These are phyloP conservation scores for Pipistrellus pygmaeus DNA, from an alignment of 2,797 vertebrate species.

Conservation along the genomic window DNA sequence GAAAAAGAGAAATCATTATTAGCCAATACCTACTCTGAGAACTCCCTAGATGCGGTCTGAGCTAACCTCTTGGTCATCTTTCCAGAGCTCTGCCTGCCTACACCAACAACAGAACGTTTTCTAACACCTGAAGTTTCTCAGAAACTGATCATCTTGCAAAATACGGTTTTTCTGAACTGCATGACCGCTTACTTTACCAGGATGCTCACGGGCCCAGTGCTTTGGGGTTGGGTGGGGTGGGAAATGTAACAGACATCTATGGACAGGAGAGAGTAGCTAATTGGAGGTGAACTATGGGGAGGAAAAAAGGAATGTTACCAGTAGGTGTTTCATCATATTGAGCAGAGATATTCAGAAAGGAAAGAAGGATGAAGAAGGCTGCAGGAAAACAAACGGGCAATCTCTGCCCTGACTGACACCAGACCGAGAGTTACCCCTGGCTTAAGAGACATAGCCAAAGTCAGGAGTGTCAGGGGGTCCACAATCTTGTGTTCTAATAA, in stretches of 20 bases:
- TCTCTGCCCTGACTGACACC: not conserved
- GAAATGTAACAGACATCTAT: not conserved
- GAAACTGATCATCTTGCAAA: not conserved
- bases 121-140: conserved; percentile 25
- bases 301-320: not conserved
- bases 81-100: not conserved
- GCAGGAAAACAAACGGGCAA: not conserved
- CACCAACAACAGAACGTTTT: not conserved
- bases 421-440: not conserved
- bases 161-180: not conserved
- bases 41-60: not conserved
- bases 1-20: not conserved
- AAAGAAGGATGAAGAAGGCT: not conserved
- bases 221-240: not conserved
- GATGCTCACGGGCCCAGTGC: not conserved
- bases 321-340: not conserved
- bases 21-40: not conserved
- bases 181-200: not conserved
- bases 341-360: not conserved
- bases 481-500: not conserved
- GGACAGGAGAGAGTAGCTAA: not conserved
- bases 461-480: not conserved
- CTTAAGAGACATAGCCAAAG: not conserved
- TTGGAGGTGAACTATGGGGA: not conserved
- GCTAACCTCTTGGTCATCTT: not conserved